A percentile compares a stretch with the other conserved stretches of the same genome.
Conservation (phyloP, 2,797 vertebrate genomes). For the Gadopsis marmoratus region DNA sequence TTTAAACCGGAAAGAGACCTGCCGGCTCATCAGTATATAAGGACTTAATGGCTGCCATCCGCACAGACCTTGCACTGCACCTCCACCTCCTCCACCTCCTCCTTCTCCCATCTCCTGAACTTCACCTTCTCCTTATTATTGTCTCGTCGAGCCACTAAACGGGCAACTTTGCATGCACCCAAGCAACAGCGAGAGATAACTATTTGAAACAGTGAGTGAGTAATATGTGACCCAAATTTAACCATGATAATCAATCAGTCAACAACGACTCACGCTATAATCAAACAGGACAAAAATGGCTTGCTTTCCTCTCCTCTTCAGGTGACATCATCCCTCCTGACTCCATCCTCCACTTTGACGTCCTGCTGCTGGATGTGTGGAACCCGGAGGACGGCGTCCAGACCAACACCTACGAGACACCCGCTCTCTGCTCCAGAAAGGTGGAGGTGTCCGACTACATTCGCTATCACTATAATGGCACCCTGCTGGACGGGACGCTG, state of each 20-base stretch:
- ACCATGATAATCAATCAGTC: not conserved
- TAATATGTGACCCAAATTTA: not conserved
- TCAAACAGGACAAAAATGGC: not conserved
- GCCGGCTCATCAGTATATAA: constrained; percentile 51
- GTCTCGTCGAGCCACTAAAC: not conserved
- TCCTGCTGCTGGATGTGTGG: constrained; percentile 97
- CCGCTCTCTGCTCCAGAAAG: constrained; percentile 88
- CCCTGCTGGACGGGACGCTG: constrained; percentile 94
- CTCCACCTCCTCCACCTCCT: not conserved
- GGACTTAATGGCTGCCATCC: constrained; percentile 33
- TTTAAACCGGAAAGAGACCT: constrained; percentile 7
- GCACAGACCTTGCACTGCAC: not conserved
- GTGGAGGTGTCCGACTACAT: constrained; percentile 96
- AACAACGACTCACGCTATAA: not conserved
- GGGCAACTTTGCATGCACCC: not conserved
- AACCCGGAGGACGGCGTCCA: constrained; percentile 92
- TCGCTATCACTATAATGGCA: constrained; percentile 98
- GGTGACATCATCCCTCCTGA: constrained; percentile 93
- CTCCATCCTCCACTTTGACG: constrained; percentile 94
- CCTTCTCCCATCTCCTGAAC: not conserved
- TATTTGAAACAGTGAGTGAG: not conserved
- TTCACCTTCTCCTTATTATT: not conserved
- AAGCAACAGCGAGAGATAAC: not conserved
- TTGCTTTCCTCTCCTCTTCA: constrained; percentile 57
- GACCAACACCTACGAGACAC: constrained; percentile 90